These are phyloP conservation scores for Parotia lawesii DNA, from an alignment of 2,113 vertebrate species.

Conservation along the genomic window DNA sequence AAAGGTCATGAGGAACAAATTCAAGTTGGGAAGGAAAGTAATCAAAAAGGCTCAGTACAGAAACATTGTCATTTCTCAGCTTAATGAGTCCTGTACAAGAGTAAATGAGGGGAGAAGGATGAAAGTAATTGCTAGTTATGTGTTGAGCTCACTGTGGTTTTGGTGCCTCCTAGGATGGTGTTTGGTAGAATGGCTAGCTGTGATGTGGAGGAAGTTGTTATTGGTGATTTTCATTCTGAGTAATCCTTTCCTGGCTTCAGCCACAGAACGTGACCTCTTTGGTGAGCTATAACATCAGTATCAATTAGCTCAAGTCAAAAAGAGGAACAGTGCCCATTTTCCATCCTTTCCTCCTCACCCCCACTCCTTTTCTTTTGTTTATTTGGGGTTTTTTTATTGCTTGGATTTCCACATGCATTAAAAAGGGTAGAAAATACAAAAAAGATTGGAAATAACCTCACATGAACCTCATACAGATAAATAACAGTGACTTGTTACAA, in stretches of 20 bases:
- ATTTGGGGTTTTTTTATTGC: neutral
- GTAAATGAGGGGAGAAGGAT: conserved; percentile 64
- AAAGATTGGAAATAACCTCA: neutral
- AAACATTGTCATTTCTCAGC: conserved; percentile 41
- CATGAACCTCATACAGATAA: neutral
- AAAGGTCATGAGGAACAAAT: conserved; percentile 70
- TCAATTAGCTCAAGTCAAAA: neutral
- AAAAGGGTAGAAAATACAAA: neutral
- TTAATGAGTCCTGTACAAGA: conserved; percentile 66
- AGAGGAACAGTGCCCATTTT: neutral
- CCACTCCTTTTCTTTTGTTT: neutral
- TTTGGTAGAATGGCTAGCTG: neutral
- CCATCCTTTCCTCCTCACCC: too few relatives aligned
- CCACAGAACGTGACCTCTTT: neutral
- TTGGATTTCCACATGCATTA: neutral
- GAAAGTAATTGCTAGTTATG: conserved; percentile 62
- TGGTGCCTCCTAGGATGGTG: neutral
- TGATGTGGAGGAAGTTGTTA: neutral
- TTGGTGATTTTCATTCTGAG: neutral
- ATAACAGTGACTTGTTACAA: neutral
- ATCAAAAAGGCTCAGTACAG: conserved; percentile 56
- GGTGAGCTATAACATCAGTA: neutral
- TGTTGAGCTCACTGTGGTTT: neutral
- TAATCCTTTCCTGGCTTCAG: neutral
- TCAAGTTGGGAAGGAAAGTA: conserved; percentile 50